Evolutionary conservation across 2,888 invertebrate genomes (phyloP), one percentile per base, ranked within the genome.

Genomic region (Leucophenga montana): DNA sequence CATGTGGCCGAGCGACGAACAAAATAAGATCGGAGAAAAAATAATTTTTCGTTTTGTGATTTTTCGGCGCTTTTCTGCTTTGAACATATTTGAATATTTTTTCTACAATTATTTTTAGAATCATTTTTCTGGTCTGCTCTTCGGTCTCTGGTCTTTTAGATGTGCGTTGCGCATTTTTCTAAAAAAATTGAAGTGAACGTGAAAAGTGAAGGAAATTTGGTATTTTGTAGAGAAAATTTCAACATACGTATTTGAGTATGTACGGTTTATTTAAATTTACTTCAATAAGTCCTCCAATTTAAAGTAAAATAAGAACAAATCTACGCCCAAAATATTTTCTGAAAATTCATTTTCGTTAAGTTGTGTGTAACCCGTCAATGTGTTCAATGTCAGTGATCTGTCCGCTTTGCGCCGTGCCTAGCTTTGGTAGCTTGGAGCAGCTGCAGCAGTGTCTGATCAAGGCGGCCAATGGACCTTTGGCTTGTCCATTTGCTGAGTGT

Each of bases 361-460:
- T 39, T 39, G 8, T 39, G 11, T 39, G 39, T 5, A 39, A 39
- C 39, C 11, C 39, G 39, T 39, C 39, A 61, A 89, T 89, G 89
- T 90, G 90, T 84, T 90, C 90, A 84, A 90, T 90, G 73, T 89
- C 92, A 68, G 90, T 95, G 76, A 90, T 94, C 69, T 95, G 95
- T 87, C 95, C 95, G 44, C 88, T 95, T 85, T 95, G 95, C 89
- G 91, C 92, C 68, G 92, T 94, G 85, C 92, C 92, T 74, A 93
- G 92, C 80, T 95, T 95, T 85, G 89, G 92, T 78, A 92, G 92
- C 69, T 92, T 93, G 71, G 93, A 94, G 84, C 90, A 92, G 16
- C 89, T 95, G 76, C 91, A 94, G 84, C 91, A 93, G 70, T 92
- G 93, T 78, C 90, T 95, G 67, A 93, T 95, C 73, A 92, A 91